Evolutionary conservation across 1,140 invertebrate species (phyloP).

Genomic region (Campoletis sonorensis): DNA sequence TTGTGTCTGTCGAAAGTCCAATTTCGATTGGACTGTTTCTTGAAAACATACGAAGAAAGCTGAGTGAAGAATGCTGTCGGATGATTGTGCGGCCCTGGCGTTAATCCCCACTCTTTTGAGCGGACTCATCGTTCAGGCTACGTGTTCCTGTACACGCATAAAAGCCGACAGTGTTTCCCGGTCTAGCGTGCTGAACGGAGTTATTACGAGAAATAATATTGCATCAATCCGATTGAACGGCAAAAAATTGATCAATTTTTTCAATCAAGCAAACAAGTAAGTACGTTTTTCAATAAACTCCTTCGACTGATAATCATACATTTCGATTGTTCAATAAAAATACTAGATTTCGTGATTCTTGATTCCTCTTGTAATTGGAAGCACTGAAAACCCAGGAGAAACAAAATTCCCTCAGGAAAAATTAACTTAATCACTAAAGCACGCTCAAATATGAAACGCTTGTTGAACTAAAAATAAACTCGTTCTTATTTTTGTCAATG

Average conservation of each 20-base stretch:
- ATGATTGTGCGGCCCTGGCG: background rate
- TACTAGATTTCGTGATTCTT: too few species aligned
- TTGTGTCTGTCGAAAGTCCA: background rate
- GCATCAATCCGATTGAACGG: background rate
- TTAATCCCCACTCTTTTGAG: constrained; percentile 1
- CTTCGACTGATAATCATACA: too few species aligned
- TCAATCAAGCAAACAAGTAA: background rate
- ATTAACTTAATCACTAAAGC: too few species aligned
- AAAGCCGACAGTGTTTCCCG: constrained; percentile 15
- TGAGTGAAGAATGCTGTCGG: background rate
- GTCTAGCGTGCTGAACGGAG: constrained; percentile 7
- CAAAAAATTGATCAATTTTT: constrained; percentile 3
- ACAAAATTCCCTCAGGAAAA: too few species aligned
- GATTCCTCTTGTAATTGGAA: too few species aligned
- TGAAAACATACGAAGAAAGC: too few species aligned
- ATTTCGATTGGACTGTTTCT: background rate
- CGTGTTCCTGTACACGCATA: constrained; percentile 13
- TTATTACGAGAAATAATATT: background rate
- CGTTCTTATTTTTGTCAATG: too few species aligned
- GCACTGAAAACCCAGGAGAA: too few species aligned
- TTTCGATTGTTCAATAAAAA: too few species aligned
- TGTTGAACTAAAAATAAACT: too few species aligned
- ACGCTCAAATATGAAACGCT: too few species aligned
- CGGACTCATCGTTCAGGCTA: background rate
- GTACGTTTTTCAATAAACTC: too few species aligned